Evolutionary conservation across 2,113 vertebrate species (phyloP), one percentile per base, ranked within the genome.

Genomic region (Puffinus mauretanicus): DNA sequence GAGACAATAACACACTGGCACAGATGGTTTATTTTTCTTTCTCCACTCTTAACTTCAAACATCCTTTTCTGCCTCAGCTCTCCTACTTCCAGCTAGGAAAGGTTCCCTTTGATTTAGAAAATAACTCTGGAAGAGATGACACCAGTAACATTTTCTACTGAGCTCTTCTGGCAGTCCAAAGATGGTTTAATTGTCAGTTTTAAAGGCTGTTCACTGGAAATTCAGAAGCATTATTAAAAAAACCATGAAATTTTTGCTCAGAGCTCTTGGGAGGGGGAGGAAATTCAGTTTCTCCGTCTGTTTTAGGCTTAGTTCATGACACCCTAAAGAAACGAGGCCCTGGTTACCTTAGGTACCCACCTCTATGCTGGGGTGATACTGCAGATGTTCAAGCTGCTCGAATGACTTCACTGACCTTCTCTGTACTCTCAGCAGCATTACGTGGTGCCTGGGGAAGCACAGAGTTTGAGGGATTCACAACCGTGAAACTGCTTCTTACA

Each of bases 371-470:
- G 11, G 30, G 62, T 40, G 85, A 38, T 9, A 3, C 27, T 49
- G 6, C 62, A 20, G 72, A 11, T 13, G 47, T 29, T 62, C 32
- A 13, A 27, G 65, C 34, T 70, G 49, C 47, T 30, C 7, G 55
- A 16, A 10, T 20, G 60, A 30, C 36, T n/a, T 16, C 25, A 1
- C n/a, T 5, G 54, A 25, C 20, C 51, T 25, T 13, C 38, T n/a
- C 72, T 52, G 16, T 22, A 24, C 34, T 57, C 72, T n/a, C 1
- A 1, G 65, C 75, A 55, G 52, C 1, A 0, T 5, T 26, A 5
- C 7, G 26, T 10, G 34, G 22, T 57, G 46, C 65, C 38, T 27
- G 25, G 75, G 81, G 51, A 60, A 57, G 64, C 27, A 8, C 18
- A 2, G 24, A 3, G 3, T 21, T 25, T 22, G n/a, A 32, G 89